Conservation (phyloP, 2,113 vertebrate species). For the Chaetorhynchus papuensis region DNA sequence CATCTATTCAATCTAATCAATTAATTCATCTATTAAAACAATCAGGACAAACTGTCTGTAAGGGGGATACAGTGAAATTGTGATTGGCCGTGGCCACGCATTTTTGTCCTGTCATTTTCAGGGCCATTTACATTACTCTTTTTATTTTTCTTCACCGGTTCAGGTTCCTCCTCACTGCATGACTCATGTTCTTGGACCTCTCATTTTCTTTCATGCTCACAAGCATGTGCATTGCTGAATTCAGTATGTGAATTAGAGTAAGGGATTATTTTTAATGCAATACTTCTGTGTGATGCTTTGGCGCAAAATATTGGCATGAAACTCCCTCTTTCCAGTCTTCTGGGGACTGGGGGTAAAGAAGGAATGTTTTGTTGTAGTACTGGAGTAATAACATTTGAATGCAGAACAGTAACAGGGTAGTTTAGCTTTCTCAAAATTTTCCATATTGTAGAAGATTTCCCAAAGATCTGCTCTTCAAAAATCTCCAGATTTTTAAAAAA, state of each 20-base stretch:
- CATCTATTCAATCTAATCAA: too few species aligned
- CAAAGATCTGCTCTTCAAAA: background rate
- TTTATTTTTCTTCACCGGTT: background rate
- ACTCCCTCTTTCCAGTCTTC: background rate
- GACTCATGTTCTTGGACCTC: background rate
- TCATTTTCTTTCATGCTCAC: background rate
- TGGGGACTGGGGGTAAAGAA: background rate
- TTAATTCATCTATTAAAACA: background rate
- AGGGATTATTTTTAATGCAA: background rate
- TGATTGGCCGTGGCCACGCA: background rate
- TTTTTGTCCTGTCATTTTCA: background rate
- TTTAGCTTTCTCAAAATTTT: background rate
- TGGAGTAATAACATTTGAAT: background rate
- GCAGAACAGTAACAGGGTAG: background rate
- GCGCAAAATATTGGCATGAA: background rate
- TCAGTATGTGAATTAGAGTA: background rate
- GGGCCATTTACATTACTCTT: background rate
- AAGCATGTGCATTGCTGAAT: background rate
- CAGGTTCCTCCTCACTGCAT: background rate
- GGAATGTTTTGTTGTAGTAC: background rate
- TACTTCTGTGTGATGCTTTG: background rate
- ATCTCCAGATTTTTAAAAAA: slow-evolving; percentile 25
- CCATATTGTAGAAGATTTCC: background rate
- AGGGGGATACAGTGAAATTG: background rate
- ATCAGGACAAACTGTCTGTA: background rate